These are phyloP conservation scores for Brachionus koreanus DNA, from an alignment of 1,140 invertebrate species.

Conservation along the genomic window DNA sequence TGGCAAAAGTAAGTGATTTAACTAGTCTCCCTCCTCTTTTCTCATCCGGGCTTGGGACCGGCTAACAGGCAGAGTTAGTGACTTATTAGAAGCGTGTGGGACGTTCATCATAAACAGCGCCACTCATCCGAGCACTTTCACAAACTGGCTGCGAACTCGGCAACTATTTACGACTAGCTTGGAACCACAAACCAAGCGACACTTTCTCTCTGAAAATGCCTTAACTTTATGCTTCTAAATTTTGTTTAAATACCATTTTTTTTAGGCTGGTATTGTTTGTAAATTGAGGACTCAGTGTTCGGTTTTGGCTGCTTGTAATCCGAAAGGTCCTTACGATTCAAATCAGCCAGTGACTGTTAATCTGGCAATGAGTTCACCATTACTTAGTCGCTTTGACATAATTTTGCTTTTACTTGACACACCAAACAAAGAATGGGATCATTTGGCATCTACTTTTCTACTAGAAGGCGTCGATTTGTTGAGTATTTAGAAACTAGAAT, in stretches of 20 bases:
- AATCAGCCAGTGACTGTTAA: slow-evolving; percentile 68
- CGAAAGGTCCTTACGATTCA: slow-evolving; percentile 67
- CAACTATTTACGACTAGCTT: too few species aligned
- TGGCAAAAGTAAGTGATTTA: slow-evolving; percentile 53
- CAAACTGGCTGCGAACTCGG: too few species aligned
- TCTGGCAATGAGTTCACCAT: slow-evolving; percentile 74
- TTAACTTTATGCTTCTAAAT: not conserved
- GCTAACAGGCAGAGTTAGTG: not conserved
- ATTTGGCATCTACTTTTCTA: slow-evolving; percentile 65
- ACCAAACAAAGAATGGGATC: slow-evolving; percentile 75
- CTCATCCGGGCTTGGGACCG: not conserved
- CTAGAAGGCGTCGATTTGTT: slow-evolving; percentile 60
- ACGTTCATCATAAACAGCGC: too few species aligned
- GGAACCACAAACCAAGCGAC: too few species aligned
- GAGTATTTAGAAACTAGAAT: slow-evolving; percentile 3
- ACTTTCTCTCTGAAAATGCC: too few species aligned
- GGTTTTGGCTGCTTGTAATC: slow-evolving; percentile 82
- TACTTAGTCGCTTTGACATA: slow-evolving; percentile 84
- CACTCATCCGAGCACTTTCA: too few species aligned
- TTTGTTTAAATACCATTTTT: slow-evolving; percentile 46
- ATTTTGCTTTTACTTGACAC: slow-evolving; percentile 75
- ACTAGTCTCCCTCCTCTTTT: not conserved
- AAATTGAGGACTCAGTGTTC: slow-evolving; percentile 77
- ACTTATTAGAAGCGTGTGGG: not conserved
- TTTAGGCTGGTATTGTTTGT: slow-evolving; percentile 77